phyloP scores from a whole-genome alignment of 2,888 invertebrate species.

The Rhorus exstirpatorius region DNA sequence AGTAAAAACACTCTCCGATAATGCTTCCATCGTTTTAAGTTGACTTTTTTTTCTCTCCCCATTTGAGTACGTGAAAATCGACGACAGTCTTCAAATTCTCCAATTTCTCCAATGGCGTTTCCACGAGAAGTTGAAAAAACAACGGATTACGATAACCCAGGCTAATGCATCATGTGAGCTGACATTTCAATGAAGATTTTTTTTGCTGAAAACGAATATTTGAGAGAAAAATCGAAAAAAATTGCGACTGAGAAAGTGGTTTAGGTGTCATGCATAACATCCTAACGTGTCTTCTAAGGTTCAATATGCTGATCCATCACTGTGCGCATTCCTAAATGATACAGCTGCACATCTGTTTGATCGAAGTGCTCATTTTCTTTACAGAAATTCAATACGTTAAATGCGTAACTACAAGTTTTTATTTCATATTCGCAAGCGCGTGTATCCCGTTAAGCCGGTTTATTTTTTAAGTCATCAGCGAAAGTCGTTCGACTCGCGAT shows the following conservation, averaged over 20 bases:
- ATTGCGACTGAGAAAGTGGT: no score
- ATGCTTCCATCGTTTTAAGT: slow-evolving; percentile 9
- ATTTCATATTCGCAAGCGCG: not conserved
- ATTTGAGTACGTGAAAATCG: slow-evolving; percentile 9
- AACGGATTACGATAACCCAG: no score
- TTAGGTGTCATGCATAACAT: no score
- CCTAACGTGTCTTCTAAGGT: no score
- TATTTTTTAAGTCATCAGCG: slow-evolving; percentile 56
- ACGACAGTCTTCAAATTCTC: not conserved
- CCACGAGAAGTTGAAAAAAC: slow-evolving; percentile 8
- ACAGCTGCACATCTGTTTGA: slow-evolving; percentile 26
- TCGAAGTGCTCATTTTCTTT: slow-evolving; percentile 3
- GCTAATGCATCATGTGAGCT: no score
- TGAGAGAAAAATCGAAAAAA: no score
- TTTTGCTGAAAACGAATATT: no score
- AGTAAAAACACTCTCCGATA: slow-evolving; percentile 52
- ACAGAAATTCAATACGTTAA: not conserved
- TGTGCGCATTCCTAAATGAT: no score
- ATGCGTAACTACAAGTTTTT: not conserved
- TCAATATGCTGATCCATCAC: no score
- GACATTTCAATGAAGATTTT: no score
- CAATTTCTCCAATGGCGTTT: slow-evolving; percentile 67
- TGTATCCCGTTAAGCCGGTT: slow-evolving; percentile 33
- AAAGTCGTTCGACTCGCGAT: slow-evolving; percentile 51
- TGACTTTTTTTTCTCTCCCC: slow-evolving; percentile 1